These are phyloP conservation scores for Alethe diademata DNA, from an alignment of 2,113 vertebrate species.

Conservation along the genomic window DNA sequence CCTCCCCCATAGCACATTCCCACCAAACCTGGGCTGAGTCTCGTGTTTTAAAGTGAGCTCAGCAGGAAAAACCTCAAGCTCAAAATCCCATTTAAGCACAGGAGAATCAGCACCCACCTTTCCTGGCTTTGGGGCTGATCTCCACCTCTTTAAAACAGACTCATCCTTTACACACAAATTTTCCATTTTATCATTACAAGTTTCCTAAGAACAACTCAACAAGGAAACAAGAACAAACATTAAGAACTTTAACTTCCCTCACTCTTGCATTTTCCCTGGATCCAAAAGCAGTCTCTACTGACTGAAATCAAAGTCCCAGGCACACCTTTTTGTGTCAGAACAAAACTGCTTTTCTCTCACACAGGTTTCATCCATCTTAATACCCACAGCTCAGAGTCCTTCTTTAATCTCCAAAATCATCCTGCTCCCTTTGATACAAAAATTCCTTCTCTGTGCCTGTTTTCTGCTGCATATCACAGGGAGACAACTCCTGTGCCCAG, in stretches of 20 bases:
- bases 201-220: background rate
- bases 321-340: background rate
- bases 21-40: accelerated
- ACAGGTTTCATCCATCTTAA: background rate
- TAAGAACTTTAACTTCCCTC: background rate
- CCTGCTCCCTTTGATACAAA: background rate
- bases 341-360: background rate
- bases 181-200: background rate
- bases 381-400: background rate
- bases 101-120: no score
- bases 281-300: background rate
- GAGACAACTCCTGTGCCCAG: background rate
- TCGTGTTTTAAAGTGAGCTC: accelerated
- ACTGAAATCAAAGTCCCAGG: background rate
- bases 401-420: background rate
- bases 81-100: background rate
- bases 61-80: background rate
- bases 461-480: background rate
- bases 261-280: background rate
- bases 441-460: background rate
- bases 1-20: background rate
- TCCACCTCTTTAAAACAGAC: background rate
- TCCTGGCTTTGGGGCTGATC: background rate
- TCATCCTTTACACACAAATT: background rate
- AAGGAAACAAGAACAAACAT: background rate